Base-by-base conservation (phyloP, 2,888 invertebrate genomes). In the Fissipunctia ypsillon region DNA sequence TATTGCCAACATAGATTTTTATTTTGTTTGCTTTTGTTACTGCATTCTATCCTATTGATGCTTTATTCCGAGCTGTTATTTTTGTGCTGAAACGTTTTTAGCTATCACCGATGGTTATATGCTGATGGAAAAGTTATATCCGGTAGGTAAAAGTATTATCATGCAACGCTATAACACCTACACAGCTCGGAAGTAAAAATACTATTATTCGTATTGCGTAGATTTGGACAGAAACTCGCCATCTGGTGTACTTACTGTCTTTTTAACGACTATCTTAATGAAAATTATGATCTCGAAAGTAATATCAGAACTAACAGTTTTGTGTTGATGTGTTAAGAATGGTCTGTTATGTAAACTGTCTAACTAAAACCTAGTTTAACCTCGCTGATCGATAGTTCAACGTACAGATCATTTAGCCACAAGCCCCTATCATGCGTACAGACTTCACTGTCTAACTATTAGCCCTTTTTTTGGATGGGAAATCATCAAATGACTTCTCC, bases 1-100 rank as follows among this genome's bases (percentile, higher is more conserved):
- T 83, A 84, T 77, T 45, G 54, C 67, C 28, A 61, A 75, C 69
- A 77, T 77, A 73, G 59, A 69, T 80, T 85, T 84, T 75, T 79
- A 80, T 83, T 71, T 57, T 22, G 54, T 70, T 82, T 72, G 28
- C 45, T 50, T 50, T 78, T 70, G 57, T 73, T 59, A 28, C 22
- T 65, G 28, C 69, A 64, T 64, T 56, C 28, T 41, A 19, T 65
- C n/a, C 64, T 57, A 52, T 63, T 31, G 28, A 59, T 43, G 16
- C n/a, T 78, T 57, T 63, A 48, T 52, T 45, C 38, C 14, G 25
- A 60, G 22, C 31, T 54, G 4, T 48, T 69, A 70, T 50, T 61
- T 61, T 50, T 28, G 10, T 45, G 10, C n/a, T 38, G 19, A 54
- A 77, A 56, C 60, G 3, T 45, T 81, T 81, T 63, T 25, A 61